Evolutionary conservation across 2,888 invertebrate genomes (phyloP), one percentile per base, ranked within the genome.

Genomic region (Apamea epomidion): DNA sequence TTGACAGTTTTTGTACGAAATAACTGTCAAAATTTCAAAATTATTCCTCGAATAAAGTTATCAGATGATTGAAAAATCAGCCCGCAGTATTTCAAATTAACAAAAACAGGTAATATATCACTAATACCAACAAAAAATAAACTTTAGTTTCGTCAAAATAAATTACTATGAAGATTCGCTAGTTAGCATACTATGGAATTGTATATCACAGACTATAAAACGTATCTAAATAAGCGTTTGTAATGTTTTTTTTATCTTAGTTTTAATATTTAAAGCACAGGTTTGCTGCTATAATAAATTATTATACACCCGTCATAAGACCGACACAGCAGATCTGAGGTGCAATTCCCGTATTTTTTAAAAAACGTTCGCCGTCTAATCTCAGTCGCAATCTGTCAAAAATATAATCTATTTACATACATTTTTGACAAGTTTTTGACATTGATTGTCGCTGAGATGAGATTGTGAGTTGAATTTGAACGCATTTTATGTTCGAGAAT

Each of bases 121-220:
- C 45, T 68, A 82, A 64, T n/a, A 72, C 25, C 12, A 84, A 70
- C 32, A 68, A 70, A 81, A 48, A 48, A 45, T 32, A 54, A 54
- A 70, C 48, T 37, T 72, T 16, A 16, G 60, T 45, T 67, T 54
- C 25, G 25, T 72, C 68, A 76, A 76, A 86, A 69, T 76, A 67
- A 77, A 72, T 37, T 1, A 79, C 60, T 77, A 45, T 51, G 73
- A 37, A 74, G 45, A 62, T 77, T 75, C 64, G 14, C 65, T 77
- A 80, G 0, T n/a, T 37, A 64, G 0, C 37, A 72, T 73, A 76
- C 64, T 81, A 83, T 88, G 85, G 88, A 83, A 89, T 88, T 78
- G 68, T 76, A 54, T 83, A 89, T 89, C 88, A 89, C 88, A 89
- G 88, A 80, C 80, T 78, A 80, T 70, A 85, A 69, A 81, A 83